phyloP scores from a whole-genome alignment of 1,140 invertebrate species.

The Aphelenchoides besseyi region DNA sequence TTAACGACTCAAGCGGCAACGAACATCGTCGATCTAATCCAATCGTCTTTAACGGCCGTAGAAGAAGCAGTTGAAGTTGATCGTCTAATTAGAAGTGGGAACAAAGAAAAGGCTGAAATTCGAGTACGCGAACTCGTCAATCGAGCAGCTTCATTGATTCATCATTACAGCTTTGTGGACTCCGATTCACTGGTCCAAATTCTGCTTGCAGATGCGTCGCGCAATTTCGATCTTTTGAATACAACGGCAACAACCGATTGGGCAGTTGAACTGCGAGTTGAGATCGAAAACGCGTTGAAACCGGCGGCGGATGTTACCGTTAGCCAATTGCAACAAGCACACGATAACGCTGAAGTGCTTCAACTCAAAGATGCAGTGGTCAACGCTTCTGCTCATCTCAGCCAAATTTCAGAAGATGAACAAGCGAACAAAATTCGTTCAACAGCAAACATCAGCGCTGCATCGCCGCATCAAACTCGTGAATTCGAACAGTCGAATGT shows the following conservation, averaged over 20 bases:
- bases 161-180: constrained; percentile 15
- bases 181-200: constrained; percentile 9
- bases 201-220: constrained; percentile 4
- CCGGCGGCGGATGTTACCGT: neutral
- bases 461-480: neutral
- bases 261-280: neutral
- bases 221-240: neutral
- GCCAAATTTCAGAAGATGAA: constrained; percentile 21
- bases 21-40: constrained; percentile 2
- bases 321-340: neutral
- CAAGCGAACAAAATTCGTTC: constrained; percentile 21
- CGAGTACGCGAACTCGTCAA: constrained; percentile 6
- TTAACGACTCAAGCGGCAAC: constrained; percentile 12
- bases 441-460: neutral
- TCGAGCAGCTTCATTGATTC: neutral
- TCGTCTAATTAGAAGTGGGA: neutral
- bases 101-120: neutral
- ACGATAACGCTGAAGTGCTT: neutral
- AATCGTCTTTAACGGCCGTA: neutral
- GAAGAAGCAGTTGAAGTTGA: neutral
- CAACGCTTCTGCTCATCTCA: neutral
- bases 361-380: constrained; percentile 4
- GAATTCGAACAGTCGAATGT: constrained; percentile 10
- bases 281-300: neutral
- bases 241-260: neutral